phyloP scores from a whole-genome alignment of 2,888 invertebrate genomes.

The Germaria angustata region DNA sequence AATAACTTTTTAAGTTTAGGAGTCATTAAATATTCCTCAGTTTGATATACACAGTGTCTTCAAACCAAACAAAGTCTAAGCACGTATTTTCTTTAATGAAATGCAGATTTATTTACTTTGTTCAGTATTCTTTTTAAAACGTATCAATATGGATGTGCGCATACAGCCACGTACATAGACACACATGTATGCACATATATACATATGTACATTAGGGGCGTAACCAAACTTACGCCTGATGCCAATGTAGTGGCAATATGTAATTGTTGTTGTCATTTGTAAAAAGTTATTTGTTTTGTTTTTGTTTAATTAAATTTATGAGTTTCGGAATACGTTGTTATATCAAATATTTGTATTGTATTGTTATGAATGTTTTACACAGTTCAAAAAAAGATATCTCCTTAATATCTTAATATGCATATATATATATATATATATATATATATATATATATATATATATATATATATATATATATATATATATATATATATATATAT shows the following conservation, averaged over 20 bases:
- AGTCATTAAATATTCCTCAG: conserved; percentile 39
- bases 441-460: no score
- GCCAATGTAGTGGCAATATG: background rate
- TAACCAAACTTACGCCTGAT: background rate
- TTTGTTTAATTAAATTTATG: background rate
- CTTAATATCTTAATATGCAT: no score
- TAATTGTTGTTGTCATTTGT: no score
- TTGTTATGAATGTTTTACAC: no score
- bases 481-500: background rate
- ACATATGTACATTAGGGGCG: background rate
- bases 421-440: no score
- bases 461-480: no score
- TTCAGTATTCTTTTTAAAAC: conserved; percentile 9
- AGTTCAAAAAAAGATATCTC: no score
- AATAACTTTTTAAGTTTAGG: conserved; percentile 46
- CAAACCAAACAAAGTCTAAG: conserved; percentile 29
- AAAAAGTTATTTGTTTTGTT: background rate
- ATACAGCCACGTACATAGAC: no score
- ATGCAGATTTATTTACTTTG: conserved; percentile 35
- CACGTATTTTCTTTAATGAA: conserved; percentile 20
- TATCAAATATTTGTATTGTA: no score
- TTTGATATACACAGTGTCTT: conserved; percentile 10
- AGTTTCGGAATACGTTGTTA: background rate
- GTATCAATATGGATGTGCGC: conserved; percentile 11
- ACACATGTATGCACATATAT: background rate